These are phyloP conservation scores for Axea sp. DNA, from an alignment of 2,888 invertebrate species.

Conservation along the genomic window DNA sequence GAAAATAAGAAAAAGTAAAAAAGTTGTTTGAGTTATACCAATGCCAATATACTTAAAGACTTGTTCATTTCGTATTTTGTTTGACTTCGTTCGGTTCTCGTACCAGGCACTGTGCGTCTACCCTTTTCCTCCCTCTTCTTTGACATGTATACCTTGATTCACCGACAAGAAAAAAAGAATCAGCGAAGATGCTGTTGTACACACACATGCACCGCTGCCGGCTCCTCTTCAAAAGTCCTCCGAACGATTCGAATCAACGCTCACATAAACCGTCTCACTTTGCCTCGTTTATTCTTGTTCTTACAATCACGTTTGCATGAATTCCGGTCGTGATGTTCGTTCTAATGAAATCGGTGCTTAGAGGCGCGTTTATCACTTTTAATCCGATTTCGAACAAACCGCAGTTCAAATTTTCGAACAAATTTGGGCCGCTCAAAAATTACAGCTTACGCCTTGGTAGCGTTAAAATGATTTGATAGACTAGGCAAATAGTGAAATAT, in stretches of 20 bases:
- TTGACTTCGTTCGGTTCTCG: slow-evolving; percentile 24
- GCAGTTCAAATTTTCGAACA: too few relatives aligned
- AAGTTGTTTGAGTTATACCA: slow-evolving; percentile 29
- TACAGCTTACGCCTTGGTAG: slow-evolving; percentile 6
- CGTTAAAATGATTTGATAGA: slow-evolving; percentile 30
- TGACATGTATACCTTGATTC: slow-evolving; percentile 21
- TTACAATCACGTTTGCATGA: slow-evolving; percentile 12
- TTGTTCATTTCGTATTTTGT: slow-evolving; percentile 9
- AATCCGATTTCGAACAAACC: slow-evolving; percentile 19
- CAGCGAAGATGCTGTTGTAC: slow-evolving; percentile 28
- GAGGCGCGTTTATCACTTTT: slow-evolving; percentile 24
- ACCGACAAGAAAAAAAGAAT: slow-evolving; percentile 9
- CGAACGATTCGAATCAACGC: slow-evolving; percentile 39
- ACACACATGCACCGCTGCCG: slow-evolving; percentile 19
- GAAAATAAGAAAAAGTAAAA: not conserved
- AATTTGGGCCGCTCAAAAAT: slow-evolving; percentile 19
- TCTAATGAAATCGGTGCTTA: slow-evolving; percentile 5
- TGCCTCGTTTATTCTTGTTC: slow-evolving; percentile 11
- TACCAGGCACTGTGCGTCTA: not conserved
- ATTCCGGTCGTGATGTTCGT: slow-evolving; percentile 22
- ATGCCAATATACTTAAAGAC: slow-evolving; percentile 24
- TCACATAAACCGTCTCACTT: slow-evolving; percentile 2
- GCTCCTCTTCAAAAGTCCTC: slow-evolving; percentile 41
- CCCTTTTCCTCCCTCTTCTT: not conserved
- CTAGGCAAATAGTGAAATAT: too few relatives aligned